Percentiles rank a stretch among this genome's conserved stretches.
Evolutionary conservation across 2,797 vertebrate species (phyloP).

Genomic region (Helarctos malayanus): DNA sequence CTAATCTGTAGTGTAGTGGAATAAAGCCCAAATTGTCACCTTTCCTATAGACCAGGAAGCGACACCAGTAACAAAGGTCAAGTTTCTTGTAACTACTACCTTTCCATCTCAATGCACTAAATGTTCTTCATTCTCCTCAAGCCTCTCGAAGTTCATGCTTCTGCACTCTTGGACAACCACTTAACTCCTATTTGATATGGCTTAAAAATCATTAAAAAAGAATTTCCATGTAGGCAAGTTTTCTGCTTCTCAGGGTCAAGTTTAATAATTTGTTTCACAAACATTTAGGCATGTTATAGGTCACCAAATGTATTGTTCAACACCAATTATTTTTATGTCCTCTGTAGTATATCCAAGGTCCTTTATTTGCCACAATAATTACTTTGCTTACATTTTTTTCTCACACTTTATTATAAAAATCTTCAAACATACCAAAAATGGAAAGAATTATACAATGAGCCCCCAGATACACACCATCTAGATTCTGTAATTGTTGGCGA

Average conservation of each 20-base stretch:
- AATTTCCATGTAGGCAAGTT: background rate
- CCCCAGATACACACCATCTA: background rate
- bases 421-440: background rate
- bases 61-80: background rate
- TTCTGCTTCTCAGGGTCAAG: background rate
- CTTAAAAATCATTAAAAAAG: background rate
- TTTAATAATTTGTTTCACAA: background rate
- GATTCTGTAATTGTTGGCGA: background rate
- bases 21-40: background rate
- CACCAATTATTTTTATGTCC: background rate
- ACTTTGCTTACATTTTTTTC: background rate
- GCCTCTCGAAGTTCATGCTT: background rate
- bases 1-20: background rate
- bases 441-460: background rate
- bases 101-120: background rate
- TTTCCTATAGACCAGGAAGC: background rate
- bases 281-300: background rate
- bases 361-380: conserved; percentile 10
- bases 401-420: conserved; percentile 4
- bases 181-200: background rate
- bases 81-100: background rate
- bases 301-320: conserved; percentile 20
- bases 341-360: background rate
- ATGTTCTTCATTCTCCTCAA: background rate
- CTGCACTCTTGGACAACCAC: background rate